Evolutionary conservation across 2,797 vertebrate species (phyloP).

Genomic region (Tympanoctomys barrerae): DNA sequence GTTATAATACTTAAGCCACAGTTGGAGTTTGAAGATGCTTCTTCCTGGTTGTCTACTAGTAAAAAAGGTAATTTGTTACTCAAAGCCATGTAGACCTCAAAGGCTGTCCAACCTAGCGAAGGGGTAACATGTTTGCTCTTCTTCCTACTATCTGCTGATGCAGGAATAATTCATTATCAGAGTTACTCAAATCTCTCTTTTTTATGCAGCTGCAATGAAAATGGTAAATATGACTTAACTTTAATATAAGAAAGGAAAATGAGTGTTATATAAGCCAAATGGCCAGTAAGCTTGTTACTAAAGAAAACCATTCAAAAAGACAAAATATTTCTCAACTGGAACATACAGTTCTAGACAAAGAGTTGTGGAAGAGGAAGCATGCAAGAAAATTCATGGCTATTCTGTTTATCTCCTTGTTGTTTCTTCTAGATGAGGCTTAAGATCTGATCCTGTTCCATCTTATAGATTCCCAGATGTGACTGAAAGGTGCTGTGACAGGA

Average conservation of each 20-base stretch:
- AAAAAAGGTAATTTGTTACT: neutral
- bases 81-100: neutral
- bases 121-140: neutral
- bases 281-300: neutral
- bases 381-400: neutral
- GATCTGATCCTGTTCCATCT: neutral
- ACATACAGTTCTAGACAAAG: neutral
- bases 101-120: neutral
- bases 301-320: neutral
- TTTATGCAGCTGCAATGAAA: neutral
- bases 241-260: neutral
- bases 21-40: neutral
- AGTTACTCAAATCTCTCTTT: neutral
- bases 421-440: neutral
- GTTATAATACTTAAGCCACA: neutral
- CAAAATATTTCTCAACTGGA: neutral
- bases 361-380: neutral
- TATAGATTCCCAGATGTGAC: neutral
- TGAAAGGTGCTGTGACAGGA: neutral
- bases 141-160: neutral
- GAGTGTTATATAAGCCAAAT: neutral
- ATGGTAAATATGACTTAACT: neutral
- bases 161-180: neutral
- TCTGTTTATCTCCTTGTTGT: neutral
- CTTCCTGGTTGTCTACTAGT: neutral